Percentiles rank a stretch among this genome's conserved stretches.
Conservation (phyloP, 1,140 invertebrate genomes). For the Charaxes varanes region DNA sequence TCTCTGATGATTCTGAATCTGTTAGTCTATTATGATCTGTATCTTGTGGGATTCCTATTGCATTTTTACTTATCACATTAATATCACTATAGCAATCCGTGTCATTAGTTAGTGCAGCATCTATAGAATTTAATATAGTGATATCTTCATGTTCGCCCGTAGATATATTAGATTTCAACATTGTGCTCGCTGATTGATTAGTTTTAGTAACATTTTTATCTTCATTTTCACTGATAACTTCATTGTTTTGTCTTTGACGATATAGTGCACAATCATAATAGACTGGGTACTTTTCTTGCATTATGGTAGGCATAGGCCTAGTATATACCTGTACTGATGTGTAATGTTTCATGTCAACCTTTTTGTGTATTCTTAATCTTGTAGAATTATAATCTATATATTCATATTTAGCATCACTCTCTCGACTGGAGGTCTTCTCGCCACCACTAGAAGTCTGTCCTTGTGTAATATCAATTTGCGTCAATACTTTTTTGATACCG, state of each 20-base stretch:
- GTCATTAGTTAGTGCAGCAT: too few relatives aligned
- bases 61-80: too few relatives aligned
- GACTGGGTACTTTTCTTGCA: slow-evolving; percentile 48
- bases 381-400: slow-evolving; percentile 38
- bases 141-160: too few relatives aligned
- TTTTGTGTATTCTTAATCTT: slow-evolving; percentile 41
- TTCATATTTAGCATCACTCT: slow-evolving; percentile 26
- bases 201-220: neutral
- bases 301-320: slow-evolving; percentile 30
- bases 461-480: slow-evolving; percentile 28
- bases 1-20: too few relatives aligned
- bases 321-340: slow-evolving; percentile 46
- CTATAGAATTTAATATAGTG: too few relatives aligned
- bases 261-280: slow-evolving; percentile 51
- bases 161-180: too few relatives aligned
- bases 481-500: slow-evolving; percentile 44
- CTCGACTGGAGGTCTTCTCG: slow-evolving; percentile 22
- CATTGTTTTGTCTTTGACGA: slow-evolving; percentile 21
- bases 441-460: slow-evolving; percentile 14
- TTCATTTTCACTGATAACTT: neutral
- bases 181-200: too few relatives aligned
- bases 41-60: too few relatives aligned
- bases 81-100: too few relatives aligned
- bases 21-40: too few relatives aligned
- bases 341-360: slow-evolving; percentile 47